These are phyloP conservation scores for Phocoena phocoena DNA, from an alignment of 2,113 vertebrate genomes.

Conservation along the genomic window DNA sequence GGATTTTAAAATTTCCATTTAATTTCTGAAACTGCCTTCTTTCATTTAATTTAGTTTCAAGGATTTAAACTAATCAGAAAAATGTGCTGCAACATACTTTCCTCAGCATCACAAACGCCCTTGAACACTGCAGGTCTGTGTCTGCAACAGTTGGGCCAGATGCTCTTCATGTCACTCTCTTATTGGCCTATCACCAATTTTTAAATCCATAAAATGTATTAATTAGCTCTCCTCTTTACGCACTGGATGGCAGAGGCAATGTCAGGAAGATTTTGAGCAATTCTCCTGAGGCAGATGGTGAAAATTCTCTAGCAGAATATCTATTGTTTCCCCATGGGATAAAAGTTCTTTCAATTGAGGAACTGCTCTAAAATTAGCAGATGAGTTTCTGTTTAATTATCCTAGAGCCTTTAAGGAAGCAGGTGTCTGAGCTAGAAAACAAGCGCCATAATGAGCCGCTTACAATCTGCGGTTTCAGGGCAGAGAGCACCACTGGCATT, in stretches of 20 bases:
- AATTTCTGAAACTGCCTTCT: slow-evolving; percentile 53
- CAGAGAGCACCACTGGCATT: background rate
- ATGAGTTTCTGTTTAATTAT: background rate
- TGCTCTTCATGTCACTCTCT: background rate
- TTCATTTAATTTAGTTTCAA: slow-evolving; percentile 50
- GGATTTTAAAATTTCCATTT: slow-evolving; percentile 40
- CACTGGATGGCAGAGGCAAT: background rate
- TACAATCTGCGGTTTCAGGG: background rate
- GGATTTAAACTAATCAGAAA: slow-evolving; percentile 59
- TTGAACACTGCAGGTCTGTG: background rate
- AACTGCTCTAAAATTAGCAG: slow-evolving; percentile 40
- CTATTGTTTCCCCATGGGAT: background rate
- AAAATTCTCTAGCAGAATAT: slow-evolving; percentile 23
- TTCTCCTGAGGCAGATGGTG: background rate
- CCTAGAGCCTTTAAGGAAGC: background rate
- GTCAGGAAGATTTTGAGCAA: background rate
- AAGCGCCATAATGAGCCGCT: background rate
- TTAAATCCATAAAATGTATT: background rate
- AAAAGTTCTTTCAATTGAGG: background rate
- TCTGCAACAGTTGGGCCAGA: slow-evolving; percentile 14
- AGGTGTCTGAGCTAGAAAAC: background rate
- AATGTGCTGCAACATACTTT: slow-evolving; percentile 28
- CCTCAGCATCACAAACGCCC: background rate
- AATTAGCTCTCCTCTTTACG: background rate
- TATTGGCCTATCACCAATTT: slow-evolving; percentile 22